A percentile compares a stretch with the other conserved stretches of the same genome.
Evolutionary conservation across 2,888 invertebrate genomes (phyloP).

Genomic region (Ischnura elegans): DNA sequence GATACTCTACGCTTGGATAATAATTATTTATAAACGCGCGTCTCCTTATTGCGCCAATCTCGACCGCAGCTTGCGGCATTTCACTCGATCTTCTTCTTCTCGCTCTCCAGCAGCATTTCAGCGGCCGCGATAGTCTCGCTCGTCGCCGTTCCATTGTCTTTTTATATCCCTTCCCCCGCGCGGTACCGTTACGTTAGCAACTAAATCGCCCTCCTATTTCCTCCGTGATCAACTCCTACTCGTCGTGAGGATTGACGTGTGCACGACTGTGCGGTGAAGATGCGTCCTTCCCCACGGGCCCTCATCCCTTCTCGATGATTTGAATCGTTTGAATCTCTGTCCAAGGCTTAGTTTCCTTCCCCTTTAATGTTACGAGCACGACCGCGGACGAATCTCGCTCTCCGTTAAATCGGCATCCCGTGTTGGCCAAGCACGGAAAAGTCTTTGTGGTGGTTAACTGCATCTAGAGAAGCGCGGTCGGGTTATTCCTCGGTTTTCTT

Average conservation of each 20-base stretch:
- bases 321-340: not conserved
- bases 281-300: not conserved
- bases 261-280: not conserved
- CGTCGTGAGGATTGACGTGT: not conserved
- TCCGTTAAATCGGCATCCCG: not conserved
- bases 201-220: not conserved
- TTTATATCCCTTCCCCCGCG: not conserved
- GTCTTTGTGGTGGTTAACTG: not conserved
- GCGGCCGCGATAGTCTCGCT: not conserved
- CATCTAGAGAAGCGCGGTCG: not conserved
- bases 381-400: not conserved
- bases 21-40: not conserved
- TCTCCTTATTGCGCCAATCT: not conserved
- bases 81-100: not conserved
- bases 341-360: not conserved
- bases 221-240: not conserved
- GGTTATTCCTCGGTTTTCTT: not conserved
- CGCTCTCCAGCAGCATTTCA: conserved; percentile 22
- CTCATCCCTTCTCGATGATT: not conserved
- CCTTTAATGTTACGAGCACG: too few species aligned
- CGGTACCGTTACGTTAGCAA: conserved; percentile 14
- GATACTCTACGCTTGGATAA: not conserved
- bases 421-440: not conserved
- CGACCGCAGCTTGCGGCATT: conserved; percentile 18
- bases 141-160: not conserved